A percentile compares a stretch with the other conserved stretches of the same genome.
phyloP scores from a whole-genome alignment of 2,888 invertebrate species.

The Mythimna vitellina region DNA sequence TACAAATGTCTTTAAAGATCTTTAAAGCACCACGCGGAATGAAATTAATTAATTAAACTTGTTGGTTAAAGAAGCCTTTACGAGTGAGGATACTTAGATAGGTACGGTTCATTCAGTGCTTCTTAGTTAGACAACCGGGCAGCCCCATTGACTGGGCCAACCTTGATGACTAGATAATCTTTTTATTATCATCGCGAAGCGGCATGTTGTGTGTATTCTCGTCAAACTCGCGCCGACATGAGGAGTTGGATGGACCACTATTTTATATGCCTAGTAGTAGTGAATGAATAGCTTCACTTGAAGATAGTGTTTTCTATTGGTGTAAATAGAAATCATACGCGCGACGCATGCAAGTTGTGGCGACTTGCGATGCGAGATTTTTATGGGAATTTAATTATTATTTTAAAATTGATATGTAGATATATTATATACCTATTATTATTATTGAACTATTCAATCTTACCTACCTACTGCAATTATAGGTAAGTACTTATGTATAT shows the following conservation, averaged over 20 bases:
- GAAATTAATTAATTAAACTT: background rate
- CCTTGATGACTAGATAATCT: slow-evolving; percentile 47
- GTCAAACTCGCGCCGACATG: background rate
- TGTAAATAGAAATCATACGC: slow-evolving; percentile 16
- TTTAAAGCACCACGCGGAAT: background rate
- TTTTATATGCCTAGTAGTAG: background rate
- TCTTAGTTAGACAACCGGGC: background rate
- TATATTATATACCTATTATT: background rate
- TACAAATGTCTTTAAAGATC: background rate
- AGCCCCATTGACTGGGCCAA: slow-evolving; percentile 5
- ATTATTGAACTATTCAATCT: background rate
- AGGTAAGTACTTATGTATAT: no score
- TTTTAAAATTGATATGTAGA: background rate
- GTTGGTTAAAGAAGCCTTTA: slow-evolving; percentile 12
- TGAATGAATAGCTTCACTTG: background rate
- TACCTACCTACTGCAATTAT: background rate
- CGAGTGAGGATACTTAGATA: slow-evolving; percentile 10
- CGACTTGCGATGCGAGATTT: background rate
- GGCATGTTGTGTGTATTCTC: slow-evolving; percentile 33
- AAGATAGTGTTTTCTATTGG: background rate
- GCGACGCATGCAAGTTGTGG: background rate
- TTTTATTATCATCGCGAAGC: slow-evolving; percentile 5
- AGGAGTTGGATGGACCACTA: background rate
- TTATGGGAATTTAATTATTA: background rate
- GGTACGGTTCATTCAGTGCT: background rate